A percentile compares a stretch with the other conserved stretches of the same genome.
These are phyloP conservation scores for Sebastes matsubarae DNA, from an alignment of 2,797 vertebrate genomes.

Conservation along the genomic window DNA sequence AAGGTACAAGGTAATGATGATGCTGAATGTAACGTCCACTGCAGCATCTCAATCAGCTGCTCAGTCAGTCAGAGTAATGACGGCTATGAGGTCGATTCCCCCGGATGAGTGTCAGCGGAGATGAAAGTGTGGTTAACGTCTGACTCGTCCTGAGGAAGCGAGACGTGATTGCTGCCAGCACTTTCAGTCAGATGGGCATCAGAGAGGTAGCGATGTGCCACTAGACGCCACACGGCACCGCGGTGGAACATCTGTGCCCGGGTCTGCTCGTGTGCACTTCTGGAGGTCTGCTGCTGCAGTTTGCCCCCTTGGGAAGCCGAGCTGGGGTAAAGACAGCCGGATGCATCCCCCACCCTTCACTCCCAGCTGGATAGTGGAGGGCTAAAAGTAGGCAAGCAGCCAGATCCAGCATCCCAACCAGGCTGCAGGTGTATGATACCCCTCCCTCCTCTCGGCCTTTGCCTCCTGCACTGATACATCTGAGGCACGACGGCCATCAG, in stretches of 20 bases:
- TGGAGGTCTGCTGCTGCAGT: conserved; percentile 60
- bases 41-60: conserved; percentile 15
- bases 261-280: conserved; percentile 52
- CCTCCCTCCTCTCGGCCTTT: conserved; percentile 27
- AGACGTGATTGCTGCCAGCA: conserved; percentile 51
- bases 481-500: conserved; percentile 51
- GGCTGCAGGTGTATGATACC: conserved; percentile 69
- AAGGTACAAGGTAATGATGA: background rate
- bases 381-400: conserved; percentile 55
- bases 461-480: conserved; percentile 57
- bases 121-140: conserved; percentile 55
- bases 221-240: conserved; percentile 28
- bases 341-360: conserved; percentile 32
- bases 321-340: conserved; percentile 55
- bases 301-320: conserved; percentile 47
- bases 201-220: conserved; percentile 18
- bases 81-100: conserved; percentile 6
- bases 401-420: conserved; percentile 53
- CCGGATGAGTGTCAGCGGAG: conserved; percentile 35
- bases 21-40: background rate
- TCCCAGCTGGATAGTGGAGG: conserved; percentile 57
- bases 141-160: conserved; percentile 54
- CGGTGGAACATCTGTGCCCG: conserved; percentile 71
- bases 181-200: conserved; percentile 47
- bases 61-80: conserved; percentile 43